Conservation (phyloP, 2,113 vertebrate species). For the Puma concolor region DNA sequence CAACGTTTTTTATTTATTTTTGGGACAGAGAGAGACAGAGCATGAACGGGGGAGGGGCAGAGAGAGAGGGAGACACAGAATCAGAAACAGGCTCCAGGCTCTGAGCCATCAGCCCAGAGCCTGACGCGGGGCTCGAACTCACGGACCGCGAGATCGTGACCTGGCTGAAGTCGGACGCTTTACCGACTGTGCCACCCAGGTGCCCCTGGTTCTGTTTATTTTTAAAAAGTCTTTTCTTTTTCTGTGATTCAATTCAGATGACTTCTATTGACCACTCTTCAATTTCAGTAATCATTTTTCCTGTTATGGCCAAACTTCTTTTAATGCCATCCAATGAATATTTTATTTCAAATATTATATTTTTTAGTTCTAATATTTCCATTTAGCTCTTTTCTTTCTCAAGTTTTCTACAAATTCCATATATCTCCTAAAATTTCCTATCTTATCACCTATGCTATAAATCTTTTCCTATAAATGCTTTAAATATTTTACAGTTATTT, state of each 20-base stretch:
- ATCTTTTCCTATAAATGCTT: background rate
- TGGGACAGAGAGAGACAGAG: too few species aligned
- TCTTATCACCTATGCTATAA: background rate
- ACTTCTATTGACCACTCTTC: background rate
- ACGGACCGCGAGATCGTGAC: too few species aligned
- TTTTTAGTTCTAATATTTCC: slow-evolving; percentile 7
- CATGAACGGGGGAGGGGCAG: too few species aligned
- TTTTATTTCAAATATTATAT: background rate
- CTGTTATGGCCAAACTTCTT: background rate
- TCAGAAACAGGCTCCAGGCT: too few species aligned
- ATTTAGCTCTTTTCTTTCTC: background rate
- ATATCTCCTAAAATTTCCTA: background rate
- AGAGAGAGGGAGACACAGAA: too few species aligned
- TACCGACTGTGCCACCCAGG: too few species aligned
- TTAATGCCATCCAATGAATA: background rate
- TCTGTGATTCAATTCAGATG: background rate
- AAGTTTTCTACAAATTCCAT: background rate
- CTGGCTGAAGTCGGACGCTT: too few species aligned
- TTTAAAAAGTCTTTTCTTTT: background rate
- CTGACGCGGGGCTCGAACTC: too few species aligned
- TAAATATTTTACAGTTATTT: background rate
- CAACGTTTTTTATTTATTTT: too few species aligned
- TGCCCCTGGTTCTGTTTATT: background rate
- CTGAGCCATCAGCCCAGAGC: too few species aligned
- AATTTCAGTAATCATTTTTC: background rate